Base-by-base conservation (phyloP, 1,140 invertebrate genomes). In the Drosophila yakuba region DNA sequence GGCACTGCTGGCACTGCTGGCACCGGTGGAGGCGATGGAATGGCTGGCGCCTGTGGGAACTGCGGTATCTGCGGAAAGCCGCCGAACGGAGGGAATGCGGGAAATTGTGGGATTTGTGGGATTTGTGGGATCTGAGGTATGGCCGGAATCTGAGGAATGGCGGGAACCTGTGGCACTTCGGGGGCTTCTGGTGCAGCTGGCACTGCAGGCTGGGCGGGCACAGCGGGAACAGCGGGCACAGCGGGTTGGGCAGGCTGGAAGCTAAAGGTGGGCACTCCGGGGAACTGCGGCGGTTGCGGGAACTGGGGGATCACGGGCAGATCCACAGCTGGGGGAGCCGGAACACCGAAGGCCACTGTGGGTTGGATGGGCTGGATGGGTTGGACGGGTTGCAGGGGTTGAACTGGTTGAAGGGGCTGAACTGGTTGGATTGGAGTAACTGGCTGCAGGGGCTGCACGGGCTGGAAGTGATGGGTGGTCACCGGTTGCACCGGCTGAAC, bases 11-110 rank as follows among this genome's bases (percentile, higher is more conserved):
- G 28, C 4, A 36, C 36, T 2, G 36, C 41, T 12, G 78, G 66
- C 1, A 54, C 32, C 6, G 83, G 10, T 4, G 71, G 76, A 1
- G 38, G 45, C 0, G 57, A 43, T 2, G 79, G 82, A 2, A 45
- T 28, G 12, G 72, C 7, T 1, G 68, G 79, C 4, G 28, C 47
- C 36, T 83, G 80, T 0, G 80, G 80, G 1, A 84, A 79, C 39
- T 83, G 80, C 0, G 79, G 79, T 4, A 83, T 44, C 45, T 82
- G 80, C 4, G 80, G 74, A 20, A 75, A 80, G 5, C 58, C 60
- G 3, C 76, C 58, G 11, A 82, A 63, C 36, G 69, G 79, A 0
- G 78, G 71, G 28, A 76, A 80, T 5, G 55, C 57, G 3, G 78
- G 62, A 10, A 83, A 63, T 39, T 74, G 79, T 0, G 78, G 64